Base-by-base conservation (phyloP, 2,113 vertebrate genomes). In the Myotis lucifugus region DNA sequence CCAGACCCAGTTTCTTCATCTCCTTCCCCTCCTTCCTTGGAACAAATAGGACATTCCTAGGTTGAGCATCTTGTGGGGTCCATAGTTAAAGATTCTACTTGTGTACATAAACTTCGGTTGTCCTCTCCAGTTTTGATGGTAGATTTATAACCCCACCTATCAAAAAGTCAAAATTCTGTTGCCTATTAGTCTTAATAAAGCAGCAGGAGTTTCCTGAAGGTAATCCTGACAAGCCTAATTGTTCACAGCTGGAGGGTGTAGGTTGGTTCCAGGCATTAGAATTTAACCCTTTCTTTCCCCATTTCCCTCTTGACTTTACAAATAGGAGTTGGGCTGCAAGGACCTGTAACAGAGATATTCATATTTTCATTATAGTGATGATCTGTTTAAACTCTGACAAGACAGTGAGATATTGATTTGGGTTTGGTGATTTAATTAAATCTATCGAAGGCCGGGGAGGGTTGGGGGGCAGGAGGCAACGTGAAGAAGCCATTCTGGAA, bases 161-260 rank as follows among this genome's bases (percentile, higher is more conserved):
- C 48, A 73, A 94, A 95, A 91, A 56, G 86, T 83, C 54, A 91
- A 82, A 93, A 82, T 73, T 83, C 42, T 52, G 56, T 82, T 73
- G 61, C 67, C 34, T 50, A 3, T 88, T 83, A 54, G 46, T n/a
- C 42, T 15, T 61, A 73, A 73, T 69, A 92, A 88, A 76, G 89
- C 73, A 54, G 61, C n/a, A 40, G 25, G 67, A 72, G 19, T 85
- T 97, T 96, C 85, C 82, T 85, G 61, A 70, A 77, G 85, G 54
- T 48, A 85, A 64, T 85, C 8, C 59, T 48, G 67, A 76, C 23
- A 56, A 77, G n/a, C 15, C 5, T 89, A 78, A 85, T 73, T 88
- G 42, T n/a, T 96, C 85, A 81, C 76, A 92, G 82, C 88, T 90
- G 61, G 46, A 77, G 34, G 69, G 37, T 64, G 8, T 64, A 32